Conservation (phyloP, 2,888 invertebrate species). For the Drosophila percnosoma region DNA sequence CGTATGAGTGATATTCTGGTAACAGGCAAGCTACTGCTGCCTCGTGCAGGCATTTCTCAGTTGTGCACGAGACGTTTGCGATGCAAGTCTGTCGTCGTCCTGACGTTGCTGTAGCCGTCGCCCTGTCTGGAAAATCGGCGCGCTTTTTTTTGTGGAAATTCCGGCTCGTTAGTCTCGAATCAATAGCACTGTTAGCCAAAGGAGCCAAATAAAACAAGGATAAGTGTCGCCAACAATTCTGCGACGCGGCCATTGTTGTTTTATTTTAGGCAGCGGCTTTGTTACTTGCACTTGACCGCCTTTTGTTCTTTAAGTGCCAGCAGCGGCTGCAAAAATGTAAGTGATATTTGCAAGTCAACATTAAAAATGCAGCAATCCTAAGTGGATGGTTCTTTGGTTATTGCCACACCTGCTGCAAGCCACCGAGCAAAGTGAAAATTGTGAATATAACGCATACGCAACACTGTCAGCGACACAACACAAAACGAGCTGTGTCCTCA, state of each 20-base stretch:
- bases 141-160: constrained; percentile 63
- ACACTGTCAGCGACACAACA: constrained; percentile 33
- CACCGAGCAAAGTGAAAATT: constrained; percentile 14
- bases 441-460: constrained; percentile 64
- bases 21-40: constrained; percentile 1
- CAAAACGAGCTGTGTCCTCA: constrained; percentile 25
- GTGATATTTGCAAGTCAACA: constrained; percentile 44
- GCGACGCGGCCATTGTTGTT: not conserved
- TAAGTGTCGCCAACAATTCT: constrained; percentile 38
- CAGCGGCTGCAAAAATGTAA: constrained; percentile 35
- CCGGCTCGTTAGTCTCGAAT: constrained; percentile 38
- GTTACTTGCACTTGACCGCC: constrained; percentile 14
- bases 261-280: constrained; percentile 19
- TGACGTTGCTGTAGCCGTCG: constrained; percentile 3
- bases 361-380: constrained; percentile 69
- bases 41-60: constrained; percentile 17
- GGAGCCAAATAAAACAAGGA: constrained; percentile 1
- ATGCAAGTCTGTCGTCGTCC: constrained; percentile 21
- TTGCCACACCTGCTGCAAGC: constrained; percentile 34
- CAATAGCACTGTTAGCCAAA: constrained; percentile 39
- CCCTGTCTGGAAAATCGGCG: constrained; percentile 42
- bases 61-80: constrained; percentile 36
- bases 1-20: constrained; percentile 57
- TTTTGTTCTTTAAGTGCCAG: constrained; percentile 27
- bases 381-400: constrained; percentile 54